Evolutionary conservation across 2,113 vertebrate species (phyloP), one percentile per base, ranked within the genome.

Genomic region (Nettapus auritus): DNA sequence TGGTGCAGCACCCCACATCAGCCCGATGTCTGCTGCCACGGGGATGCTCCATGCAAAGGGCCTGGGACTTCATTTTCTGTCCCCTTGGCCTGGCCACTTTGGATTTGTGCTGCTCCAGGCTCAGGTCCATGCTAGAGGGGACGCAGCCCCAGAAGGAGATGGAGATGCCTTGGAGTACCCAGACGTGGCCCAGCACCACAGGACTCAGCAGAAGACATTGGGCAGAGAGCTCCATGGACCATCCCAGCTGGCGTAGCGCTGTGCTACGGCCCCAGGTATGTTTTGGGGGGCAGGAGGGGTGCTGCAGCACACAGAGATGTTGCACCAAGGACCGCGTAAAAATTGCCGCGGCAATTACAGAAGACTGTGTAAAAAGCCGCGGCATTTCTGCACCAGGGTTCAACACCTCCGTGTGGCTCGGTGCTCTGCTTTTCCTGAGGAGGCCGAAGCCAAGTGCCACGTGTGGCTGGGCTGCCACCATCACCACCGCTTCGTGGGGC

Each of bases 161-260:
- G 6, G 60, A 46, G 82, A 44, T 13, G 19, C 29, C 53, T 40
- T 31, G 50, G n/a, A 33, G 68, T 40, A 56, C 13, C 48, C 12
- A 53, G 68, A 57, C 0, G 0, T 31, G 66, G 5, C 31, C 38
- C 62, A 18, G 50, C 23, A 16, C 52, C 1, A 0, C 1, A 8
- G 33, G n/a, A 19, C 16, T 50, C 0, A 0, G 23, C 15, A 44
- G 67, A 56, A 88, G 56, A 18, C 2, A 23, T 3, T 56, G 62
- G 16, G 33, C n/a, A 53, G 22, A 25, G 28, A 21, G 38, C 53
- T 70, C 62, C 31, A 25, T 0, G 9, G 69, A 33, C 12, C 55
- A 4, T 18, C n/a, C 18, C 4, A 0, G n/a, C 36, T 4, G 0
- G 20, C 5, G 33, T 62, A 33, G 25, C n/a, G 6, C 7, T 3